Evolutionary conservation across 2,113 vertebrate species (phyloP), one percentile per base, ranked within the genome.

Genomic region (Tychaedon coryphoeus): DNA sequence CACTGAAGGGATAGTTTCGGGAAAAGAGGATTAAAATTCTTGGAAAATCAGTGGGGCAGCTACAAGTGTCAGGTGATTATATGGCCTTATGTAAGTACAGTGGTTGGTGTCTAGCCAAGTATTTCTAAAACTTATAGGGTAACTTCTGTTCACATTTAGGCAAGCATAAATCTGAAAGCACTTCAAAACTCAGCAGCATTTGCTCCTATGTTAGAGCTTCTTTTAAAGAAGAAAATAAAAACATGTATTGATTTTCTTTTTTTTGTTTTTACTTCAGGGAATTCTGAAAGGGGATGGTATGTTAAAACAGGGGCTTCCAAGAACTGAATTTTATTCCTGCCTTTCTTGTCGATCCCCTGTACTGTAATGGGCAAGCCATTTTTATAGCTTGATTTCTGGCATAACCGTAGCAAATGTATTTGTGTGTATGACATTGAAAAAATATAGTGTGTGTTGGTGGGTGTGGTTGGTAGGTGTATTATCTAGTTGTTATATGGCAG

Each of bases 1-100:
- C 69, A 50, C 75, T 56, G 64, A 90, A 86, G 23, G 90, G 88
- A 81, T 88, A 92, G 85, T 93, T 94, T 94, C 82, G 62, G 88
- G 88, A 88, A 94, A 96, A 97, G 95, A 96, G 82, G 96, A 96
- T 96, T 96, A 94, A 95, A 96, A 97, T 96, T 96, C 92, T 88
- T 96, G 87, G 76, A 92, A 96, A 96, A 96, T 86, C 86, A 78
- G 76, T 3, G 8, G 87, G 94, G 88, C 89, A 91, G 82, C 86
- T 94, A 64, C 86, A 81, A 90, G 82, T 93, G 90, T 94, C 95
- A 95, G 92, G 95, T 97, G 95, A 93, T 94, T 92, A 60, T 91
- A 83, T 64, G 57, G 79, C 58, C 72, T 96, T 96, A 94, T 62
- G 76, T 94, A 97, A 97, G 86, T 71, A 60, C 71, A 76, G 61